A percentile compares a stretch with the other conserved stretches of the same genome.
Conservation (phyloP, 2,113 vertebrate species). For the Myanophis thanlyinensis region DNA sequence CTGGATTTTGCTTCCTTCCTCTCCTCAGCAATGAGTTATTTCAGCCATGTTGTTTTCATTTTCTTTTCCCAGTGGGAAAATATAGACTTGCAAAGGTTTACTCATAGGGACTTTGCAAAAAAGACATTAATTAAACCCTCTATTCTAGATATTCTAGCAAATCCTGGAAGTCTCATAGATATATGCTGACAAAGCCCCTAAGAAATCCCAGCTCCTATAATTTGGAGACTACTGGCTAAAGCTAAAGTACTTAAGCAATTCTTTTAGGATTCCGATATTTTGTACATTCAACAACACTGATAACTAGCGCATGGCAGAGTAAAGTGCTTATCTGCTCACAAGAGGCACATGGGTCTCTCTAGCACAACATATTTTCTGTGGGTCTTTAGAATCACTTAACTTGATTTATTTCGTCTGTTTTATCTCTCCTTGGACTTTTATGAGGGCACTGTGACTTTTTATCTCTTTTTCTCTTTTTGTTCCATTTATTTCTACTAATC, state of each 20-base stretch:
- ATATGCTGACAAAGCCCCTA: not conserved
- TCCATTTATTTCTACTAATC: slow-evolving; percentile 12
- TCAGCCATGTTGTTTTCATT: slow-evolving; percentile 34
- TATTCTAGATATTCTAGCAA: not conserved
- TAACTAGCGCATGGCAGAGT: not conserved
- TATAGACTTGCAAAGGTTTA: slow-evolving; percentile 1
- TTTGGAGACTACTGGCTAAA: not conserved
- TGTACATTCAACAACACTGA: not conserved
- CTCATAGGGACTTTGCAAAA: slow-evolving; percentile 6
- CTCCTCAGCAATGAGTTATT: slow-evolving; percentile 28
- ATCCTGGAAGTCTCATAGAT: slow-evolving; percentile 15
- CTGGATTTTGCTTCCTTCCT: not conserved
- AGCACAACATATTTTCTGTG: not conserved
- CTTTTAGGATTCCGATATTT: not conserved
- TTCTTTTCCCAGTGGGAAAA: slow-evolving; percentile 30
- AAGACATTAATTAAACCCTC: slow-evolving; percentile 31
- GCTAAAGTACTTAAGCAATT: not conserved
- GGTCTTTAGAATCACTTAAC: slow-evolving; percentile 4
- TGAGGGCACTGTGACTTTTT: not conserved
- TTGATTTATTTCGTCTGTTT: slow-evolving; percentile 19
- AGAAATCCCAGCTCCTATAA: slow-evolving; percentile 22
- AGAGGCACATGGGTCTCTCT: not conserved
- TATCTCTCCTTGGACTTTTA: not conserved
- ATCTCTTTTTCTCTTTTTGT: not conserved
- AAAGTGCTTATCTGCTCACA: not conserved